Conservation (phyloP, 2,113 vertebrate species). For the Gopherus evgoodei region DNA sequence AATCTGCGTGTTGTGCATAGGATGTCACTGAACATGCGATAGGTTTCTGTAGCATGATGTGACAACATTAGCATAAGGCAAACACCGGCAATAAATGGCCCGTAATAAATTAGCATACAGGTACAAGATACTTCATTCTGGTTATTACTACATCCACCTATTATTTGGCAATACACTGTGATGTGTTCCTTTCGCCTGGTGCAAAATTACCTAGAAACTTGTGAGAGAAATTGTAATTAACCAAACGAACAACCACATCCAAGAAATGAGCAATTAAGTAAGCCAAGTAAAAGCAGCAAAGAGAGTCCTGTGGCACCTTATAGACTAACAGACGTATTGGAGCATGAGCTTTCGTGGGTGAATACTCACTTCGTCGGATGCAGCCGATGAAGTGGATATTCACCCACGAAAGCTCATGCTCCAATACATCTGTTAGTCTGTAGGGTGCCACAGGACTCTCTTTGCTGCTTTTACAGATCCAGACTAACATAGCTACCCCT, state of each 20-base stretch:
- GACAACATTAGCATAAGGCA: background rate
- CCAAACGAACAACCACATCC: background rate
- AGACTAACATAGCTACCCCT: no score
- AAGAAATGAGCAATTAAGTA: background rate
- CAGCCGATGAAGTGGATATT: no score
- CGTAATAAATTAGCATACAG: background rate
- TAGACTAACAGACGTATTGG: no score
- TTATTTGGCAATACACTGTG: fast-evolving
- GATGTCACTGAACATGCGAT: background rate
- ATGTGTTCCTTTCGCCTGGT: background rate
- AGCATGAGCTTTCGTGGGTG: no score
- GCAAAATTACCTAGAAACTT: background rate
- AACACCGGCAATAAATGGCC: background rate
- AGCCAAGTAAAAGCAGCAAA: background rate
- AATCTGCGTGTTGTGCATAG: background rate
- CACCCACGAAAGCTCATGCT: no score
- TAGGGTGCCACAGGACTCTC: no score
- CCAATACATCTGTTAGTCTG: no score
- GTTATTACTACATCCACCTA: background rate
- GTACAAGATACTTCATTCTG: background rate
- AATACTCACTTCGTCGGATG: no score
- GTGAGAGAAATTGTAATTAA: background rate
- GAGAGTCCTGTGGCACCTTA: no score
- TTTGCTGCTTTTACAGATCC: no score
- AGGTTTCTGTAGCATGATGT: background rate